Base-by-base conservation (phyloP, 2,113 vertebrate species). In the Alethe diademata region DNA sequence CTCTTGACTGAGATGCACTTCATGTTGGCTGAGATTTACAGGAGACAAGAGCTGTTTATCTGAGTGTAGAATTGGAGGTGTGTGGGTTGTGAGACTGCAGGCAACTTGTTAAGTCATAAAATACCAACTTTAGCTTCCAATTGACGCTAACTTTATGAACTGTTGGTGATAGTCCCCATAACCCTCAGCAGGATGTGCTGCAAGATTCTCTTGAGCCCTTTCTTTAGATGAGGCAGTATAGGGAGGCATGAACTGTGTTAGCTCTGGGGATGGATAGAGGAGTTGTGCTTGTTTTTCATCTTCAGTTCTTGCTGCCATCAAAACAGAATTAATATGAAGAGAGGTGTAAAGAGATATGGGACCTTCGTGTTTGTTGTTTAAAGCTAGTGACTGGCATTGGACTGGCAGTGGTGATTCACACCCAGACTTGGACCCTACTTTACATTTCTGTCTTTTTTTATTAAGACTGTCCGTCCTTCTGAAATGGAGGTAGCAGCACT, bases 61-160 rank as follows among this genome's bases (percentile, higher is more conserved):
- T 88, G 90, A 87, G 74, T 70, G 62, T n/a, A 82, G 87, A 90
- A 83, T 25, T 58, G 65, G 64, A 92, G 69, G n/a, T 80, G 73
- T 38, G 60, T 71, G 69, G 82, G 64, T 84, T 96, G 78, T 86
- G 64, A 92, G 88, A 96, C 88, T 93, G 90, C 85, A 93, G 86
- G 65, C 10, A 0, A 90, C 78, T 79, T 88, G 78, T 64, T 81
- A 88, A 90, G 75, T 53, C 57, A 35, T 78, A 81, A 88, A 94
- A 15, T 58, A 57, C 50, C 57, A 88, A 45, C 42, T 88, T 88
- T 48, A 81, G 36, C 74, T 80, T n/a, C 75, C 56, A 74, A 31
- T 28, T 93, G 74, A 76, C 17, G 5, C 61, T 85, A 82, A 67
- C 62, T 90, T 88, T 43, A 56, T 11, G 76, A 90, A 71, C 70